Percentiles rank a stretch among this genome's conserved stretches.
Conservation (phyloP, 2,888 invertebrate species). For the Liodrosophila aerea region DNA sequence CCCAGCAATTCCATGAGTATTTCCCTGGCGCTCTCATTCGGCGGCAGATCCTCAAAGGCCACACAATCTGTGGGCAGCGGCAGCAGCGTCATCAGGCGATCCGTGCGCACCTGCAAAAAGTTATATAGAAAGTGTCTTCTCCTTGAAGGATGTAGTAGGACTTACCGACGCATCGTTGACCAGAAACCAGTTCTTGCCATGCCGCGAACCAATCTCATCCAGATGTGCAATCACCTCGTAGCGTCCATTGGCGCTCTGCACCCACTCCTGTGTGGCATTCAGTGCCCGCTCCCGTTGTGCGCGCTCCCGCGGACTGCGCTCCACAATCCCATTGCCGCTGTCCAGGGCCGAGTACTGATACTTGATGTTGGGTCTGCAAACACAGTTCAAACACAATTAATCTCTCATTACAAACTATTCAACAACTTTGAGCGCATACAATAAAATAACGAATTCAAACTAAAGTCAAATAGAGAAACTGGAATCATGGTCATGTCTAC, state of each 20-base stretch:
- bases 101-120: constrained; percentile 81
- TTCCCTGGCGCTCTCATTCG: constrained; percentile 86
- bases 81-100: constrained; percentile 82
- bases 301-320: constrained; percentile 86
- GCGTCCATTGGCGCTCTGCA: constrained; percentile 85
- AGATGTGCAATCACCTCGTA: constrained; percentile 91
- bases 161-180: constrained; percentile 90
- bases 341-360: constrained; percentile 87
- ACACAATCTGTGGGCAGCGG: constrained; percentile 82
- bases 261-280: constrained; percentile 85
- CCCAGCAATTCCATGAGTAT: constrained; percentile 92
- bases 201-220: constrained; percentile 91
- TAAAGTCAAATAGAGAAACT: constrained; percentile 45
- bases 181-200: constrained; percentile 95
- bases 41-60: constrained; percentile 82
- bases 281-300: constrained; percentile 87
- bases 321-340: constrained; percentile 84
- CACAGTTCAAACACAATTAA: not conserved
- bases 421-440: constrained; percentile 38
- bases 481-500: constrained; percentile 27
- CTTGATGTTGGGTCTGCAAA: constrained; percentile 81
- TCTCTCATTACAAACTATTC: not conserved
- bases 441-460: constrained; percentile 38
- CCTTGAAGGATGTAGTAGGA: not conserved
- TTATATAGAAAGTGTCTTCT: not conserved